phyloP scores from a whole-genome alignment of 2,888 invertebrate species.

The Trichopria drosophilae region DNA sequence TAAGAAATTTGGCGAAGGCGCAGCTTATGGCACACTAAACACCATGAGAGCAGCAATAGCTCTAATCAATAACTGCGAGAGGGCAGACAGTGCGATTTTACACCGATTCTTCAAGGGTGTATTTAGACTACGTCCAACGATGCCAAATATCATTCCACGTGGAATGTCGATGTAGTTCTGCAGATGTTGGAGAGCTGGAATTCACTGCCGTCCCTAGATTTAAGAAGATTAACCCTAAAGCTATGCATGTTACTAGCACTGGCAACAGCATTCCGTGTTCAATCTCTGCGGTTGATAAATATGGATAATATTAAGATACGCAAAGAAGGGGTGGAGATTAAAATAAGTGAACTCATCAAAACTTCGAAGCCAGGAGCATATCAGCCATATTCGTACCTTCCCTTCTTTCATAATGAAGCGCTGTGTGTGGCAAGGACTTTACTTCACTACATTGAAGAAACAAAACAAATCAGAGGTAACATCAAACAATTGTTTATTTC shows the following conservation, averaged over 20 bases:
- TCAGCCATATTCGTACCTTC: too few species aligned
- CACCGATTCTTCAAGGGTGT: slow-evolving; percentile 10
- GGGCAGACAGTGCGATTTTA: slow-evolving; percentile 3
- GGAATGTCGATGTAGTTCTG: slow-evolving; percentile 7
- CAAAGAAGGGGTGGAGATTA: too few species aligned
- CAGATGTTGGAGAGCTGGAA: slow-evolving; percentile 3
- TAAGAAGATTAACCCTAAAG: too few species aligned
- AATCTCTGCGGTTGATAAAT: too few species aligned
- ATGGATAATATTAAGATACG: too few species aligned
- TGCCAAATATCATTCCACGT: slow-evolving; percentile 6
- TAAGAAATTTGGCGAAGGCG: too few species aligned
- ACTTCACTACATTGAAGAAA: background rate
- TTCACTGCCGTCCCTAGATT: slow-evolving; percentile 2
- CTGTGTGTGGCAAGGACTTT: slow-evolving; percentile 1
- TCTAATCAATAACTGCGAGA: slow-evolving; percentile 8
- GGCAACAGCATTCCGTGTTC: too few species aligned
- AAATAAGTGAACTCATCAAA: too few species aligned
- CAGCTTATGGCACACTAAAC: slow-evolving; percentile 12
- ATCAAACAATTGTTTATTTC: background rate
- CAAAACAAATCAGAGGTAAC: background rate
- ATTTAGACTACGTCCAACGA: background rate
- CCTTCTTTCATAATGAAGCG: background rate
- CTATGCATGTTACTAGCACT: too few species aligned
- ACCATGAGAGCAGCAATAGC: slow-evolving; percentile 12
- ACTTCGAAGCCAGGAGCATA: too few species aligned